Evolutionary conservation across 2,113 vertebrate genomes (phyloP).

Genomic region (Limanda limanda): DNA sequence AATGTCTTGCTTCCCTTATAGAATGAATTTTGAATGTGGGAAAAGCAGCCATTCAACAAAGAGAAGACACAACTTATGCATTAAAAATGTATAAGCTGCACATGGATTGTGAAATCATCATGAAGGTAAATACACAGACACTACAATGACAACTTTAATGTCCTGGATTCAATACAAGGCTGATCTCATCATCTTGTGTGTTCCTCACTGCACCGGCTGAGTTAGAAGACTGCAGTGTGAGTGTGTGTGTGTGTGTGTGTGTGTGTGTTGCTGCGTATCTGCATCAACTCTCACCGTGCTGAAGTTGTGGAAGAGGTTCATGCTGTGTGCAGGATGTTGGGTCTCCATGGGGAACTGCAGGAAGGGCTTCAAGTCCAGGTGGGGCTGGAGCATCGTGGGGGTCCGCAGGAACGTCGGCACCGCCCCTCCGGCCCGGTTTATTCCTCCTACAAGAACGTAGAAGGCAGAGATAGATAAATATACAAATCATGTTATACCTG

Average conservation of each 20-base stretch:
- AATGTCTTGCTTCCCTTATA: neutral
- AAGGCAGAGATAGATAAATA: conserved; percentile 1
- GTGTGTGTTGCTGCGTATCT: neutral
- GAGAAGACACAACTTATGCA: conserved; percentile 10
- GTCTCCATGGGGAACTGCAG: conserved; percentile 85
- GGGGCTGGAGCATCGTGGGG: conserved; percentile 82
- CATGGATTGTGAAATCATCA: neutral
- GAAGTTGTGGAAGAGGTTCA: conserved; percentile 86
- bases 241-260: conserved; percentile 1
- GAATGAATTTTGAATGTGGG: conserved; percentile 1
- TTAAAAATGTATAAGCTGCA: conserved; percentile 6
- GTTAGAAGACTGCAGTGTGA: conserved; percentile 17
- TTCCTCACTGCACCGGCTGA: neutral
- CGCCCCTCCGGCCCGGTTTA: conserved; percentile 81
- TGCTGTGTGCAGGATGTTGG: conserved; percentile 78
- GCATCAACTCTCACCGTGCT: conserved; percentile 76
- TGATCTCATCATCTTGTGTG: neutral
- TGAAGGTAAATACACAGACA: neutral
- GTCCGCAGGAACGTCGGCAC: conserved; percentile 85
- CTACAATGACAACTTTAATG: neutral
- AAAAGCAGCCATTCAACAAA: neutral
- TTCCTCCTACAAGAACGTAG: conserved; percentile 76
- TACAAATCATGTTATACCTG: neutral
- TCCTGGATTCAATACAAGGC: neutral
- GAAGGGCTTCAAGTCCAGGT: conserved; percentile 86